Conservation (phyloP, 2,797 vertebrate species). For the Acrossocheilus wenchowensis region DNA sequence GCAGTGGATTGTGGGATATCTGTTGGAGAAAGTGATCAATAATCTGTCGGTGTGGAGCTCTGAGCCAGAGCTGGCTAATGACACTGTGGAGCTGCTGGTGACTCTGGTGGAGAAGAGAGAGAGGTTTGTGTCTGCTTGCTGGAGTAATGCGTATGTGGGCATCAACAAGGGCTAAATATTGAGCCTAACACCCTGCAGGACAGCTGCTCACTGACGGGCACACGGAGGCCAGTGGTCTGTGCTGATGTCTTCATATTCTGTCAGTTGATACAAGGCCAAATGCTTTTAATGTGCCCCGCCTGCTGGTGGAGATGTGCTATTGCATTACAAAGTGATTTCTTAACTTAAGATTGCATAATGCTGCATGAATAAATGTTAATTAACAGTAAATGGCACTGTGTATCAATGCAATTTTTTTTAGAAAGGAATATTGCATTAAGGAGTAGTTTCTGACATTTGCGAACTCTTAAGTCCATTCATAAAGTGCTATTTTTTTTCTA, state of each 20-base stretch:
- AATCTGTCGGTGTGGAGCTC: constrained; percentile 98
- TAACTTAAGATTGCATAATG: not conserved
- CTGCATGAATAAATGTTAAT: not conserved
- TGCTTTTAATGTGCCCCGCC: constrained; percentile 40
- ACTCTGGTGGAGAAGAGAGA: constrained; percentile 96
- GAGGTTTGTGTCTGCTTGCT: constrained; percentile 79
- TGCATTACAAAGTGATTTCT: not conserved
- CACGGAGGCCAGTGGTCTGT: not conserved
- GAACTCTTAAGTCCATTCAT: not conserved
- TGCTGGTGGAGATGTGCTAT: constrained; percentile 51
- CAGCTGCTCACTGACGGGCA: constrained; percentile 18
- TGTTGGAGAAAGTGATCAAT: constrained; percentile 98
- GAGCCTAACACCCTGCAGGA: not conserved
- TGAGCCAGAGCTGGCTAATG: constrained; percentile 93
- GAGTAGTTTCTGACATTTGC: not conserved
- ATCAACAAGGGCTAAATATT: constrained; percentile 11
- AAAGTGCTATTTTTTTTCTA: not conserved
- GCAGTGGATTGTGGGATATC: constrained; percentile 98
- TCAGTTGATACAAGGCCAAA: not conserved
- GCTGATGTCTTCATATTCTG: not conserved
- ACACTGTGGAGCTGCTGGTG: constrained; percentile 97
- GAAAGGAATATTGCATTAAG: not conserved
- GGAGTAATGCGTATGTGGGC: not conserved
- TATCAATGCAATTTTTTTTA: not conserved
- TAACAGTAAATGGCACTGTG: not conserved